Evolutionary conservation across 1,140 invertebrate genomes (phyloP), one percentile per base, ranked within the genome.

Genomic region (Diabrotica virgifera): DNA sequence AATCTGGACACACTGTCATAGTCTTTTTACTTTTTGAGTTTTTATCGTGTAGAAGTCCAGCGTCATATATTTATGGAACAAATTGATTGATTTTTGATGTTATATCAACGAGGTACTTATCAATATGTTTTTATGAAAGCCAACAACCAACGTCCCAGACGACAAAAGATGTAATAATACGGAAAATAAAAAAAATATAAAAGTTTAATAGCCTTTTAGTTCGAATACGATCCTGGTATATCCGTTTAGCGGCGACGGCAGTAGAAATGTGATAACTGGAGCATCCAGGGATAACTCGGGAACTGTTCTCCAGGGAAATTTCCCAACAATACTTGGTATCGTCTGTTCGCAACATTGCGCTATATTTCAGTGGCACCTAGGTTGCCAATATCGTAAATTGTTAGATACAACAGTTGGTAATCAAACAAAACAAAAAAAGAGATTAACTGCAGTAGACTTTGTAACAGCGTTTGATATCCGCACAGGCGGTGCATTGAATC

Each of bases 221-320:
- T 46, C 8, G 40, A n/a, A 46, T 10, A 46, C 40, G 40, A 10
- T 46, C n/a, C 40, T 46, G 40, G 8, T 46, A 46, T 46, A 10
- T 46, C 40, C 40, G n/a, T 8, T 46, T 46, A 46, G n/a, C 40
- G n/a, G n/a, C 40, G n/a, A 8, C 3, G n/a, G n/a, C n/a, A 46
- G 40, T 46, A 46, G 40, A n/a, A 57, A n/a, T 57, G 55, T 35
- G 40, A 14, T 60, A 60, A 60, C 59, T 36, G 40, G 50, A 6
- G 46, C 24, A 60, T 38, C 38, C 10, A 35, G 50, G 59, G 50
- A 60, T 60, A 52, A 60, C 55, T 36, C 55, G 36, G 55, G 37
- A 57, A 57, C 59, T 60, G 59, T 52, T n/a, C 59, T 38, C 40
- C 24, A 9, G 59, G 59, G 59, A 60, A 60, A 60, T 60, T 60